Percentiles rank a stretch among this genome's conserved stretches.
Evolutionary conservation across 92 coral and sea anemone species (phyloP).

Genomic region (Phenganax subtilis): DNA sequence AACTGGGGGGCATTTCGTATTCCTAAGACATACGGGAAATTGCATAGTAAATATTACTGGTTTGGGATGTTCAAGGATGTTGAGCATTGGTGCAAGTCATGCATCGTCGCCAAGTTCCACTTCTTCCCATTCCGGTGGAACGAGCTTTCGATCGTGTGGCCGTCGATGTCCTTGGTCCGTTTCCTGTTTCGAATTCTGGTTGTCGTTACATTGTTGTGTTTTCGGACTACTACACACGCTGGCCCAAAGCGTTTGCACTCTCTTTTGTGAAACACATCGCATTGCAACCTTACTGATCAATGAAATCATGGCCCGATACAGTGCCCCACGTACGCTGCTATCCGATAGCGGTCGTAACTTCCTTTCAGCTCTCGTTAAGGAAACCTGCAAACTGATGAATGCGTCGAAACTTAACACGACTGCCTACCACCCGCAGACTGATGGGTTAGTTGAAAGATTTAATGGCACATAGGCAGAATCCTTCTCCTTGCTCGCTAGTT

Average conservation of each 20-base stretch:
- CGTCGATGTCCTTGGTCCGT: slow-evolving; percentile 56
- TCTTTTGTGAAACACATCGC: slow-evolving; percentile 35
- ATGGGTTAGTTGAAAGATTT: slow-evolving; percentile 46
- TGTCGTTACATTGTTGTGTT: slow-evolving; percentile 49
- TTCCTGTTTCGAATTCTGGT: slow-evolving; percentile 45
- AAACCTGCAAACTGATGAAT: neutral
- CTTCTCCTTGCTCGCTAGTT: slow-evolving; percentile 41
- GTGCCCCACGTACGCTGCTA: slow-evolving; percentile 40
- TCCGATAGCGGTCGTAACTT: neutral
- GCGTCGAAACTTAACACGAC: neutral
- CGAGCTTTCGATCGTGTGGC: neutral
- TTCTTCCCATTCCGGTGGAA: neutral
- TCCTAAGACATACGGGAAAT: slow-evolving; percentile 44
- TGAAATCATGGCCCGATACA: slow-evolving; percentile 40
- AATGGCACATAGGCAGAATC: slow-evolving; percentile 43
- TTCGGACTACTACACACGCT: slow-evolving; percentile 48
- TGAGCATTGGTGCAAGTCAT: neutral
- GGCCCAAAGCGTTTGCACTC: slow-evolving; percentile 62
- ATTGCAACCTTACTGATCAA: slow-evolving; percentile 43
- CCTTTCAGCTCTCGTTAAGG: neutral
- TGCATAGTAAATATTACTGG: slow-evolving; percentile 46
- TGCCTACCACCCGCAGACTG: slow-evolving; percentile 49
- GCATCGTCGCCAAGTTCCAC: too few relatives aligned
- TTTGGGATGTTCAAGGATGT: slow-evolving; percentile 47
- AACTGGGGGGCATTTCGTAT: slow-evolving; percentile 39